Base-by-base conservation (phyloP, 1,140 invertebrate genomes). In the Monochamus saltuarius region DNA sequence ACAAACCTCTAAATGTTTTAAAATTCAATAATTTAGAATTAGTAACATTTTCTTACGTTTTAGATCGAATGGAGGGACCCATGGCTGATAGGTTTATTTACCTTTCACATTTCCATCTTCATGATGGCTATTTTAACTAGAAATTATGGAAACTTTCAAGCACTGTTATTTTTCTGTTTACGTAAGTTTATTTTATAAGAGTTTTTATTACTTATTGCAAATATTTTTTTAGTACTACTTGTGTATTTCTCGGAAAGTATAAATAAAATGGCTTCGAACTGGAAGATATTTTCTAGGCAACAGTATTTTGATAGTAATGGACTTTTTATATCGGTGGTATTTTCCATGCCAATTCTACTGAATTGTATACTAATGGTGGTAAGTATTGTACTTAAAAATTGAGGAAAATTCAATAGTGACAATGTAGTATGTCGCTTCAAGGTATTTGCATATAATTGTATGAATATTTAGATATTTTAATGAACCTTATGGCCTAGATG, bases 361-460 rank as follows among this genome's bases (percentile, higher is more conserved):
- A 95, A 94, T 76, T 95, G 92, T 73, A 91, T 95, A 85, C 83
- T 95, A 62, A 90, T 95, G 85, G 89, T 96, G 83, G 93, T 96
- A 83, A 88, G 90, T 88, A 71, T 49, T 53, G 17, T 34, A 43
- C 14, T 29, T 6, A 29, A 29, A 3, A 29, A 6, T 29, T 29
- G 22, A 6, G 22, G 2, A 29, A 3, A 29, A 29, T 29, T 29
- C 22, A 29, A 29, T 29, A 29, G 2, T 29, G 2, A 29, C 2
- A 29, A 29, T 29, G 22, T 29, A 29, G 6, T 6, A 29, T 29
- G 22, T 29, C 22, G 22, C 22, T 3, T 29, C 22, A 29, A 29
- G 22, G 22, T 14, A 14, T 57, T 43, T 59, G 16, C 39, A 42
- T 42, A 42, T 42, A 42, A n/a, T 13, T 42, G 16, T 13, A 17